Evolutionary conservation across 2,797 vertebrate species (phyloP), one percentile per base, ranked within the genome.

Genomic region (Macrochelys suwanniensis): DNA sequence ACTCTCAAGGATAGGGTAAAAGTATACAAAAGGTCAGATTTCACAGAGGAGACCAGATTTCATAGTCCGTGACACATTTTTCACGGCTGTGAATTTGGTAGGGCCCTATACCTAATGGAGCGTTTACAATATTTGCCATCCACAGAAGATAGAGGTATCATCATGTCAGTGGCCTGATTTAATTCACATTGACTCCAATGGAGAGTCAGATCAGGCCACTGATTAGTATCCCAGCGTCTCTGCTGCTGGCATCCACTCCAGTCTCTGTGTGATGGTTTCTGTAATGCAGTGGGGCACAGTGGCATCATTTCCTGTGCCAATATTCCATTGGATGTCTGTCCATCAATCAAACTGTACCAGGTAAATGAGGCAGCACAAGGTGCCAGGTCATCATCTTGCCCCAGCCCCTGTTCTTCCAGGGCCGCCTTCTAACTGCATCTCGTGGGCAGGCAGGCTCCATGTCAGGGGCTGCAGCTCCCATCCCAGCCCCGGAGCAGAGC

Each of bases 61-160:
- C 53, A 54, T 3, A 2, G 21, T 54, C 53, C 23, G 8, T 53
- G 21, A 54, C 53, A 54, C 8, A 9, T 23, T 54, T 54, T 23
- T 54, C 21, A 23, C 1, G 8, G 53, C 53, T 54, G 53, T 54
- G 19, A 54, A 54, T 54, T 54, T 54, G 53, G 53, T 54, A 54
- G 53, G 53, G 53, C 21, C 53, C 53, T 54, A 54, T 8, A 54
- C 8, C 53, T 23, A 54, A 23, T 23, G 53, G 53, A 54, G 53
- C 53, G 2, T 84, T 68, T 4, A 1, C 9, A 19, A 45, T 23
- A 45, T 5, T 59, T 45, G 33, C 28, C 80, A 45, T 0, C 0
- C 4, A 8, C 25, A 71, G 28, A 87, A 87, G 87, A 79, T 17
- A 12, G 1, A 53, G 8, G 3, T 68, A 76, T 2, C 4, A 7